Evolutionary conservation across 2,113 vertebrate species (phyloP).

Genomic region (Phyllostomus hastatus): DNA sequence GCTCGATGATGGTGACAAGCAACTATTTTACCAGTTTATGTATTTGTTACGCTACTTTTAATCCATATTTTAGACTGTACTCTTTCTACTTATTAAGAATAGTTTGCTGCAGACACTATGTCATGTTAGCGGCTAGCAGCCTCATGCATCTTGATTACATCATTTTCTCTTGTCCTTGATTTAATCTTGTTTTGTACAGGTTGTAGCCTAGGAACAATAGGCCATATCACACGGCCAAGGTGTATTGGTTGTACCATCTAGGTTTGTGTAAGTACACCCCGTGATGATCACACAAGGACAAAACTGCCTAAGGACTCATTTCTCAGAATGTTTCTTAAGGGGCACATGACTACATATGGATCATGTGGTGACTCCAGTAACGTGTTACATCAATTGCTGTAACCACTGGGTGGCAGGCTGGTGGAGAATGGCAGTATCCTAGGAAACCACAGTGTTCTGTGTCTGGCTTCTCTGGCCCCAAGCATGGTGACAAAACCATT

Average conservation of each 20-base stretch:
- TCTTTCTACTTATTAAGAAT: not conserved
- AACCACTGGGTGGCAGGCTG: slow-evolving; percentile 54
- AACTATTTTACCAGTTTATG: too few relatives aligned
- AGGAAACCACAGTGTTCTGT: not conserved
- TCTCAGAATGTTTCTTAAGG: not conserved
- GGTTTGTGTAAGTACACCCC: not conserved
- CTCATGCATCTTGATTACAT: not conserved
- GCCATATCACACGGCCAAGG: not conserved
- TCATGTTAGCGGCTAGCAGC: not conserved
- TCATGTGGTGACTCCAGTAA: fast-evolving
- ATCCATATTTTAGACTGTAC: too few relatives aligned
- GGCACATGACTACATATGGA: not conserved
- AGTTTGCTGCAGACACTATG: not conserved
- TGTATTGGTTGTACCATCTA: not conserved
- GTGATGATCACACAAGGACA: not conserved
- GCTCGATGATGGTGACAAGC: too few relatives aligned
- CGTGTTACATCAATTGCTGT: not conserved
- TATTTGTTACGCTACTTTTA: too few relatives aligned
- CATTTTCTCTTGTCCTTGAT: not conserved
- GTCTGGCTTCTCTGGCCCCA: not conserved
- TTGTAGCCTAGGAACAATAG: not conserved
- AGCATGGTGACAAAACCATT: not conserved
- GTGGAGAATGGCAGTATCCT: not conserved
- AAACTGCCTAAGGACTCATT: not conserved
- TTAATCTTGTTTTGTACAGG: not conserved